Percentiles rank a stretch among this genome's conserved stretches.
Evolutionary conservation across 1,140 invertebrate species (phyloP).

Genomic region (Mylabris phalerata): DNA sequence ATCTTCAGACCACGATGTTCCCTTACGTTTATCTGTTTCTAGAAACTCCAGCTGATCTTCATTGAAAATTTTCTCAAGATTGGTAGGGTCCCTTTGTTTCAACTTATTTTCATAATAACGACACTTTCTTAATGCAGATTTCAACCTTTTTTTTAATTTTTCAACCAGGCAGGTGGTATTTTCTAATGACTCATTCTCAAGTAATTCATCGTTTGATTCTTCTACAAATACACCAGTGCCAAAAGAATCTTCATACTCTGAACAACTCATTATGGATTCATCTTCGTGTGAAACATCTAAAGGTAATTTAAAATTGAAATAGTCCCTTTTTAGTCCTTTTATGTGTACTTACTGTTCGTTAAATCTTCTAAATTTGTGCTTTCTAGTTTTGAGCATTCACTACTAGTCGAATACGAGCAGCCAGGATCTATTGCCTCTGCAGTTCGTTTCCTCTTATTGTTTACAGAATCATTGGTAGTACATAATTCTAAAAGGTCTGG

Average conservation of each 20-base stretch:
- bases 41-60: constrained; percentile 4
- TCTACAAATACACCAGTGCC: neutral
- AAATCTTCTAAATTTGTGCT: neutral
- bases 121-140: neutral
- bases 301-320: neutral
- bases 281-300: neutral
- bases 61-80: constrained; percentile 5
- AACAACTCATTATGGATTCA: neutral
- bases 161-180: neutral
- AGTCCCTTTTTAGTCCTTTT: neutral
- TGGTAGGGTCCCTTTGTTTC: neutral
- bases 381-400: neutral
- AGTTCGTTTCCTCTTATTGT: neutral
- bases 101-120: neutral
- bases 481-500: neutral
- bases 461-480: neutral
- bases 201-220: neutral
- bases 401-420: neutral
- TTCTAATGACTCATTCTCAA: neutral
- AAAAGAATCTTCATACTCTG: neutral
- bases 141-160: neutral
- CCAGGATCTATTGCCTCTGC: neutral
- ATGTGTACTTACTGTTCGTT: neutral
- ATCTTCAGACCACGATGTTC: constrained; percentile 1
- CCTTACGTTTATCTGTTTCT: neutral